A percentile compares a stretch with the other conserved stretches of the same genome.
These are phyloP conservation scores for Carlito syrichta DNA, from an alignment of 2,113 vertebrate genomes.

Conservation along the genomic window DNA sequence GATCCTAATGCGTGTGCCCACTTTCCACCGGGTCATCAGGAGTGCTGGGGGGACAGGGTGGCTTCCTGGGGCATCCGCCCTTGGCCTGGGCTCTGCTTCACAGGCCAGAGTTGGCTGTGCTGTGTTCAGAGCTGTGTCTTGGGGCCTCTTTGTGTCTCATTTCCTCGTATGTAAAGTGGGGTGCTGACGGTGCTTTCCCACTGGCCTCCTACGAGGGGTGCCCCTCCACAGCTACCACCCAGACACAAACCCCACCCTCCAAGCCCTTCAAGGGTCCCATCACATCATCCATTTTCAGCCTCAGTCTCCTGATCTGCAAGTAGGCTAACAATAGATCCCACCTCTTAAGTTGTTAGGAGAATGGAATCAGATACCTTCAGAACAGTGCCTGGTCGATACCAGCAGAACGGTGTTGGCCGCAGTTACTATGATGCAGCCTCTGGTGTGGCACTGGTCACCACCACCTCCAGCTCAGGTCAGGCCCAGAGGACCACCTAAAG, in stretches of 20 bases:
- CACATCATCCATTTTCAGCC: neutral
- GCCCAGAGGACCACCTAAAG: neutral
- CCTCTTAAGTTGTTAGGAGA: neutral
- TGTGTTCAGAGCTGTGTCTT: neutral
- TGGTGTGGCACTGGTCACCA: neutral
- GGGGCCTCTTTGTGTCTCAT: neutral
- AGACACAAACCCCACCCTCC: neutral
- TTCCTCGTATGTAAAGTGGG: neutral
- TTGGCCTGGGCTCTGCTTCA: neutral
- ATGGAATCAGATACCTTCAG: neutral
- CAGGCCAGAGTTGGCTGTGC: neutral
- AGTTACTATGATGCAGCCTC: neutral
- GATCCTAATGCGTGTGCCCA: neutral
- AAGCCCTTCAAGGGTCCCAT: neutral
- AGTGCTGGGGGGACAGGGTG: neutral
- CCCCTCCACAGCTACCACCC: neutral
- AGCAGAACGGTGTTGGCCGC: too few relatives aligned
- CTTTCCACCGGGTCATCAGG: neutral
- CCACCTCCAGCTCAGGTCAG: neutral
- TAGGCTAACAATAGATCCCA: neutral
- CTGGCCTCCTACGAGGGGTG: neutral
- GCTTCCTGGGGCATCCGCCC: neutral
- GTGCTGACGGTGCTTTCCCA: neutral
- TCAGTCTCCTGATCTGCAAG: neutral
- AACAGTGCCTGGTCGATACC: neutral